Conservation (phyloP, 2,113 vertebrate species). For the Butorides virescens region DNA sequence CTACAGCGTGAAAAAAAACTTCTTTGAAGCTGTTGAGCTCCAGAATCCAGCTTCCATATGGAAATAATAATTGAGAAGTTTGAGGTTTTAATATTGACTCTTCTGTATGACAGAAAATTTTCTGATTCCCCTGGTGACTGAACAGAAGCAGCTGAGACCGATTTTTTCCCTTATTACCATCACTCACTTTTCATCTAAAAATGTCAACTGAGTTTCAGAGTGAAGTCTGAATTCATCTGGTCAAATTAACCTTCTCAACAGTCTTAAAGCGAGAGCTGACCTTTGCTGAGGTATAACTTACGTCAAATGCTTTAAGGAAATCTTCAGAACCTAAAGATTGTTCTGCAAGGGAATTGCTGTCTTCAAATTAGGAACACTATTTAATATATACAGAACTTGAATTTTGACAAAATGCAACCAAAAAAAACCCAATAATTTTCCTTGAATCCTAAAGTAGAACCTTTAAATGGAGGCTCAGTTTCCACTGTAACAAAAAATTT, state of each 20-base stretch:
- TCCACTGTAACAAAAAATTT: background rate
- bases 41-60: background rate
- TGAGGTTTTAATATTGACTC: background rate
- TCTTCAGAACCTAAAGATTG: background rate
- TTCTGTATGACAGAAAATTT: background rate
- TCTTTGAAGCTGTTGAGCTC: background rate
- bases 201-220: conserved; percentile 32
- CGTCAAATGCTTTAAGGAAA: background rate
- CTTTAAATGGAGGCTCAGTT: background rate
- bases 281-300: conserved; percentile 23
- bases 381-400: background rate
- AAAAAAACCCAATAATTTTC: background rate
- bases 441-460: background rate
- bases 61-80: background rate
- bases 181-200: conserved; percentile 47
- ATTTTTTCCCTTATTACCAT: background rate
- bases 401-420: background rate
- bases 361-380: background rate
- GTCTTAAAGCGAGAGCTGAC: conserved; percentile 32
- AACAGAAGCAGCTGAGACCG: background rate
- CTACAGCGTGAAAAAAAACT: background rate
- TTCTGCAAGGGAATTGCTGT: background rate
- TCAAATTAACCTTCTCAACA: conserved; percentile 54
- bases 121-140: background rate
- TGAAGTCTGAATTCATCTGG: conserved; percentile 38